These are phyloP conservation scores for Anableps anableps DNA, from an alignment of 2,797 vertebrate species.

Conservation along the genomic window DNA sequence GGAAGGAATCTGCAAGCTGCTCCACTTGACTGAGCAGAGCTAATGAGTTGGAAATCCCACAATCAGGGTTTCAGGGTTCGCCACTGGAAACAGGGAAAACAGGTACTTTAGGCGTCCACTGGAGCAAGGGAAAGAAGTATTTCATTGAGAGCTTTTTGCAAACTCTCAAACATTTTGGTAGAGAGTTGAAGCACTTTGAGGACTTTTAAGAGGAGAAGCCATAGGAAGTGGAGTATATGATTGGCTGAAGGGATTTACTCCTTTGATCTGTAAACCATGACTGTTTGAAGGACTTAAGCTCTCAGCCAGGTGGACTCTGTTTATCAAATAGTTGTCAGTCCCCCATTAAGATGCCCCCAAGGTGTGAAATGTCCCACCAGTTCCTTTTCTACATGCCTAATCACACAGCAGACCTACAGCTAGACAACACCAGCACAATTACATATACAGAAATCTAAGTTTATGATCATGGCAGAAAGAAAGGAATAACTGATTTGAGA, in stretches of 20 bases:
- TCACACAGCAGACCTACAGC: slow-evolving; percentile 67
- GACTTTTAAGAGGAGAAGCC: slow-evolving; percentile 48
- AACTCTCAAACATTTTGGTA: slow-evolving; percentile 19
- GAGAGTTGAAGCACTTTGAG: slow-evolving; percentile 15
- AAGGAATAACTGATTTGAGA: not conserved
- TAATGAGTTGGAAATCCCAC: slow-evolving; percentile 82
- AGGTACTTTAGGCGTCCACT: slow-evolving; percentile 47
- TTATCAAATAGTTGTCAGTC: slow-evolving; percentile 61
- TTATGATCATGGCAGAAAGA: not conserved
- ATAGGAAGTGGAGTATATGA: slow-evolving; percentile 36
- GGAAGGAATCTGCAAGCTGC: slow-evolving; percentile 75
- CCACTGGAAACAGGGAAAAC: slow-evolving; percentile 62
- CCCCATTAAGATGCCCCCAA: slow-evolving; percentile 69
- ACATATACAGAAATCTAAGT: slow-evolving; percentile 20
- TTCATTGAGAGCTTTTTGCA: slow-evolving; percentile 25
- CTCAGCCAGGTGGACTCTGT: slow-evolving; percentile 70
- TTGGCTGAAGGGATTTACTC: slow-evolving; percentile 59
- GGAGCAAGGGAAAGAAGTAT: slow-evolving; percentile 28
- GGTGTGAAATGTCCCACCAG: slow-evolving; percentile 73
- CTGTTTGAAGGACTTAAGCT: slow-evolving; percentile 49
- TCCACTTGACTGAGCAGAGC: slow-evolving; percentile 77
- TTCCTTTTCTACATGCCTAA: slow-evolving; percentile 57
- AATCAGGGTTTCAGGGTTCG: slow-evolving; percentile 69
- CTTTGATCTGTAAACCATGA: slow-evolving; percentile 77
- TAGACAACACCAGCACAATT: slow-evolving; percentile 47